Base-by-base conservation (phyloP, 2,888 invertebrate genomes). In the Eremobia ochroleuca region DNA sequence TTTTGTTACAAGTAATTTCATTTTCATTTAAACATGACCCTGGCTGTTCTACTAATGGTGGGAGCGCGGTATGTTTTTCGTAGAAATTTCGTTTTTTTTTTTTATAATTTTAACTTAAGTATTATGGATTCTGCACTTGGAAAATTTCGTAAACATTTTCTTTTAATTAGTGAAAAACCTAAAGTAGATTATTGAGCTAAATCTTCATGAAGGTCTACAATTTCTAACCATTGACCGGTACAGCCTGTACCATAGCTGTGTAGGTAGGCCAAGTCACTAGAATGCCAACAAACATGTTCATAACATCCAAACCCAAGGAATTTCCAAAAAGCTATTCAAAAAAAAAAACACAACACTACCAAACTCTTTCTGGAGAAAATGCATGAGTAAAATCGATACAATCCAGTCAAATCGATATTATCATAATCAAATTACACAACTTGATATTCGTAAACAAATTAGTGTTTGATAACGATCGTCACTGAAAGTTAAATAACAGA, bases 401-500 rank as follows among this genome's bases (percentile, higher is more conserved):
- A 77, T 64, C 21, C 58, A 70, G 71, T 80, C 11, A 69, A 77
- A 76, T 49, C 65, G 18, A 77, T 68, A 75, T 68, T 49, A 81
- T 76, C 61, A 82, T 82, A 82, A 76, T 79, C 76, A 28, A 59
- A 85, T 92, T 91, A 86, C 82, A 76, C 86, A 92, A 92, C 83
- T 69, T 66, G 83, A 89, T 87, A 87, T 85, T 88, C 81, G 82
- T 90, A 91, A 92, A 89, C 89, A 93, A 92, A 92, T 91, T 90
- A 91, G 89, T 89, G 86, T 95, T 94, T 92, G 92, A 94, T 94
- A 95, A 94, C 90, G 87, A 86, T 87, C 90, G 91, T 94, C 92
- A 93, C 81, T 83, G 76, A 92, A 91, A 94, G 95, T 96, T 96
- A 92, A 94, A 95, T 96, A 95, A 96, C 93, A 91, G 91, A 81